Evolutionary conservation across 2,888 invertebrate species (phyloP), one percentile per base, ranked within the genome.

Genomic region (Julus scanicus): DNA sequence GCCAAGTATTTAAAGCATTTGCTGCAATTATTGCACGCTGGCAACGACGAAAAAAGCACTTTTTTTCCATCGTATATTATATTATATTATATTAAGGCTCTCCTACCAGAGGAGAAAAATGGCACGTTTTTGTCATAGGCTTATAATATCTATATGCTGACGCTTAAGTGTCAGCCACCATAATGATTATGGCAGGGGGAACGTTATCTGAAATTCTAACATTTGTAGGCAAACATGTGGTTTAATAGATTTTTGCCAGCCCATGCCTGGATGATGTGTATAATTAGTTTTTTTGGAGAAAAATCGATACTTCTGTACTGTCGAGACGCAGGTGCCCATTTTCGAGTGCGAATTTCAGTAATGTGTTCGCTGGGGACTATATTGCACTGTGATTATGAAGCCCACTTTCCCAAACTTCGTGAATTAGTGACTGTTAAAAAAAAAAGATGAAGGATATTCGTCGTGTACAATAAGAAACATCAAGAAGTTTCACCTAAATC

Each of bases 131-230:
- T 57, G 57, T 57, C n/a, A 57, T n/a, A n/a, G 57, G n/a, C n/a
- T 57, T 13, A 13, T 57, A n/a, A 57, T 57, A 57, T 57, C 57
- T 57, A 57, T 57, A 57, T 57, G 57, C 57, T 57, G 57, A 57
- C 57, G 57, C 57, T 17, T n/a, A 57, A 57, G 57, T 57, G 57
- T 57, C 57, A 57, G 57, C 57, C 57, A 57, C n/a, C 57, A n/a
- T 57, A 57, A 57, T 57, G 57, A 57, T 57, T 57, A n/a, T 57
- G 57, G 57, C 57, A 57, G n/a, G 57, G 57, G n/a, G 57, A 57
- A 57, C 57, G 57, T 57, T 57, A 57, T 57, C 57, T 57, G 57
- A 57, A 57, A 57, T 57, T 57, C 57, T 57, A 57, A 57, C 57
- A 57, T 57, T 57, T 57, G 57, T 57, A 57, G 57, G 57, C 57